Conservation (phyloP, 2,888 invertebrate genomes). For the Nymphalis c-album region DNA sequence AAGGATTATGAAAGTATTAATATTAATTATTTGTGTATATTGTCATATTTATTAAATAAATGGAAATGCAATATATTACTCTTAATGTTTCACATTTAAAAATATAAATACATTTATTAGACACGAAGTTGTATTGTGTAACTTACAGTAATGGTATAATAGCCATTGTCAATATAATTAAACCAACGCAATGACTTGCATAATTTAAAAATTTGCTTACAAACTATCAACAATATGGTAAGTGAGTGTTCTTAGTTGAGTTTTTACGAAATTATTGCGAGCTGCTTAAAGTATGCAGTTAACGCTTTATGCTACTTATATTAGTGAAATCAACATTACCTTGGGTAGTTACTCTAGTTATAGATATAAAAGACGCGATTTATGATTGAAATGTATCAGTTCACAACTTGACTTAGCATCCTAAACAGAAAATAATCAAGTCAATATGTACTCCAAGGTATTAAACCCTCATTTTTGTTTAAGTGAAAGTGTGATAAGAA, state of each 20-base stretch:
- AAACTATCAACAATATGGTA: constrained; percentile 19
- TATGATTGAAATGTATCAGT: constrained; percentile 64
- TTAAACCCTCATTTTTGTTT: background rate
- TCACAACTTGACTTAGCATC: constrained; percentile 50
- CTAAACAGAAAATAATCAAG: constrained; percentile 42
- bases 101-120: too few relatives aligned
- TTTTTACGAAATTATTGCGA: constrained; percentile 64
- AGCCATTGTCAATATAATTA: constrained; percentile 2
- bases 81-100: too few relatives aligned
- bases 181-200: constrained; percentile 16
- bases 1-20: too few relatives aligned
- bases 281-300: constrained; percentile 41
- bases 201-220: constrained; percentile 20
- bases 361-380: constrained; percentile 71
- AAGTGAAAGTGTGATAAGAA: background rate
- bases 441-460: constrained; percentile 72
- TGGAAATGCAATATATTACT: too few relatives aligned
- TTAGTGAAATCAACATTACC: constrained; percentile 74
- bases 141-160: background rate
- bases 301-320: constrained; percentile 52
- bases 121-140: background rate
- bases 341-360: constrained; percentile 62
- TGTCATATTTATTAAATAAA: too few relatives aligned
- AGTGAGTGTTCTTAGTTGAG: constrained; percentile 16
- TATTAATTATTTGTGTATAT: too few relatives aligned